Percentiles rank a stretch among this genome's conserved stretches.
Conservation (phyloP, 2,113 vertebrate species). For the Osmerus mordax region DNA sequence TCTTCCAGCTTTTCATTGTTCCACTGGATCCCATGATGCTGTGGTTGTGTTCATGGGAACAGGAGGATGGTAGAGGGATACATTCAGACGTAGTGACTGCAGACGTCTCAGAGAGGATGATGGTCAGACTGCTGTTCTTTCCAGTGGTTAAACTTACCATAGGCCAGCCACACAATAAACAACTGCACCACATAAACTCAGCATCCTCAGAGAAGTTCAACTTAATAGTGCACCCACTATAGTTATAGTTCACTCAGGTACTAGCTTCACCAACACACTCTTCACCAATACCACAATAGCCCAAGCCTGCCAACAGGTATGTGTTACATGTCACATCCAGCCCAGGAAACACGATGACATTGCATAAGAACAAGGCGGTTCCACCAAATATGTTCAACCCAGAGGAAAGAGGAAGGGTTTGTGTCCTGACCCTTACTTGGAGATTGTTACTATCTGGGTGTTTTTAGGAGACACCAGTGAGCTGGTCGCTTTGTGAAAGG, state of each 20-base stretch:
- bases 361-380: slow-evolving; percentile 12
- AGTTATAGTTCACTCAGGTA: slow-evolving; percentile 22
- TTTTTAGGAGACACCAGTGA: slow-evolving; percentile 20
- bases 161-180: slow-evolving; percentile 29
- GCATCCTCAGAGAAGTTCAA: slow-evolving; percentile 24
- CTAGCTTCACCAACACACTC: background rate
- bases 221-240: slow-evolving; percentile 21
- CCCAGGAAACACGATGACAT: background rate
- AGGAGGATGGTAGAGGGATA: slow-evolving; percentile 34
- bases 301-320: too few species aligned
- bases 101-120: slow-evolving; percentile 20
- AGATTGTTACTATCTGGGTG: slow-evolving; percentile 28
- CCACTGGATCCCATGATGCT: slow-evolving; percentile 49
- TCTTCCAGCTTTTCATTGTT: slow-evolving; percentile 62
- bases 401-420: slow-evolving; percentile 7
- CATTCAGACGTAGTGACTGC: slow-evolving; percentile 16
- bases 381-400: slow-evolving; percentile 26
- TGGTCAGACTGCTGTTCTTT: slow-evolving; percentile 38
- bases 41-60: slow-evolving; percentile 37
- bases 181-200: slow-evolving; percentile 33
- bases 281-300: too few species aligned
- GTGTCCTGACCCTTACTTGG: slow-evolving; percentile 18
- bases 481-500: slow-evolving; percentile 33
- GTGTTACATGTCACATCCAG: background rate
- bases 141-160: slow-evolving; percentile 17